A percentile compares a stretch with the other conserved stretches of the same genome.
Evolutionary conservation across 1,140 invertebrate genomes (phyloP).

Genomic region (Calycopis cecrops): DNA sequence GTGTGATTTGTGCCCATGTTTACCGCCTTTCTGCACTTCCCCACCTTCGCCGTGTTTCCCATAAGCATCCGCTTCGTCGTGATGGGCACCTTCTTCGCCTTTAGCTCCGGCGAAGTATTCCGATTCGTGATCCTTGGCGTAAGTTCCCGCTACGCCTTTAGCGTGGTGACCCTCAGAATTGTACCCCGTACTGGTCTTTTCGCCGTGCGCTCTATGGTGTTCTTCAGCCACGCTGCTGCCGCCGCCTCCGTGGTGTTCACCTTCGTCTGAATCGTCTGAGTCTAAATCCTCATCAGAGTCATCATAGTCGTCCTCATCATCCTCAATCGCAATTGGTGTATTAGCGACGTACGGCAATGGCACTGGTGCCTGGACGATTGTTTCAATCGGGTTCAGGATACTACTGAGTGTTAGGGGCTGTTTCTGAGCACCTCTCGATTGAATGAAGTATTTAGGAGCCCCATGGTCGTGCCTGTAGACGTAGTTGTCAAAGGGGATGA

Average conservation of each 20-base stretch:
- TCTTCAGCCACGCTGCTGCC: conserved; percentile 55
- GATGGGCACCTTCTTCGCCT: conserved; percentile 51
- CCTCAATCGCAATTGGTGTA: conserved; percentile 49
- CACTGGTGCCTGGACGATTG: too few relatives aligned
- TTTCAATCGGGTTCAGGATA: conserved; percentile 46
- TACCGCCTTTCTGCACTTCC: conserved; percentile 80
- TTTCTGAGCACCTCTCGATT: conserved; percentile 57
- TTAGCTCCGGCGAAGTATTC: conserved; percentile 49
- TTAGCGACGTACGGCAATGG: conserved; percentile 56
- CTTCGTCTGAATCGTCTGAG: conserved; percentile 37
- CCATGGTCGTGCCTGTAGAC: conserved; percentile 72
- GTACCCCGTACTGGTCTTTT: conserved; percentile 69
- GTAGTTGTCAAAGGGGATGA: conserved; percentile 63
- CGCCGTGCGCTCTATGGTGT: conserved; percentile 60
- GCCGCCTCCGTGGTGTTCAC: conserved; percentile 45
- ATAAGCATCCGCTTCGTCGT: conserved; percentile 59
- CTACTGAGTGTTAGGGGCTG: conserved; percentile 39
- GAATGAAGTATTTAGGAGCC: conserved; percentile 65
- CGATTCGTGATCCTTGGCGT: conserved; percentile 56
- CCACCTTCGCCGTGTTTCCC: conserved; percentile 66
- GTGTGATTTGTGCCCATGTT: conserved; percentile 81
- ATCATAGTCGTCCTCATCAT: conserved; percentile 51
- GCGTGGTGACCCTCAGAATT: conserved; percentile 46
- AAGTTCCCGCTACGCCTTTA: conserved; percentile 51
- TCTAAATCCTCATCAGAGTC: conserved; percentile 36